Base-by-base conservation (phyloP, 2,113 vertebrate species). In the Gnathonemus echidnorhynchus region DNA sequence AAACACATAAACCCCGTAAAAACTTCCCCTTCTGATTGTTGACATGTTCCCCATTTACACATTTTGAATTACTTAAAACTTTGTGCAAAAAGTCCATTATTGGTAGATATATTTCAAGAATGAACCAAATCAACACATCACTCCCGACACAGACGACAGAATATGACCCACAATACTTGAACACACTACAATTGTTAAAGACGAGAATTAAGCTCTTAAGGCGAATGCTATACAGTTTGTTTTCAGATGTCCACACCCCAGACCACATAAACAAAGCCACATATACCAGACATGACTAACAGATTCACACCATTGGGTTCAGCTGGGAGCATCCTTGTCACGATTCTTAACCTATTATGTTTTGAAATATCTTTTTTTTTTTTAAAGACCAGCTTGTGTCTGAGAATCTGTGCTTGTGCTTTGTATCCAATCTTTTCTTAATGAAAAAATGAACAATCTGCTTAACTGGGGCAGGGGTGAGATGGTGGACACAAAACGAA, bases 141-240 rank as follows among this genome's bases (percentile, higher is more conserved):
- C 83, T 90, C 89, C 56, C 46, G 83, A 53, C 52, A 88, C 74
- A 91, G 80, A 87, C 56, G 48, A 74, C 66, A 86, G 84, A 88
- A 62, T 53, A 88, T 58, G 77, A 86, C 87, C 80, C 88, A 91
- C 88, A 48, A 53, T 85, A 90, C 89, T 87, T 50, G 42, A 80
- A 87, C 52, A 91, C 91, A 90, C 88, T 62, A 70, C 91, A 77
- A 89, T 88, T 90, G 88, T 91, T 91, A 50, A 88, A 49, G 86
- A 91, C 49, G 88, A 90, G 86, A 56, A 89, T 92, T 90, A 88
- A 89, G 89, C 91, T 90, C 88, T 93, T 94, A 94, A 94, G 92
- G 93, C 93, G 93, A 92, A 89, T 80, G 89, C 92, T 91, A 93
- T 85, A 92, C 66, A 91, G 87, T 88, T 77, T 80, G 49, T 89